phyloP scores from a whole-genome alignment of 2,113 vertebrate genomes.

The Microcebus griseorufus region DNA sequence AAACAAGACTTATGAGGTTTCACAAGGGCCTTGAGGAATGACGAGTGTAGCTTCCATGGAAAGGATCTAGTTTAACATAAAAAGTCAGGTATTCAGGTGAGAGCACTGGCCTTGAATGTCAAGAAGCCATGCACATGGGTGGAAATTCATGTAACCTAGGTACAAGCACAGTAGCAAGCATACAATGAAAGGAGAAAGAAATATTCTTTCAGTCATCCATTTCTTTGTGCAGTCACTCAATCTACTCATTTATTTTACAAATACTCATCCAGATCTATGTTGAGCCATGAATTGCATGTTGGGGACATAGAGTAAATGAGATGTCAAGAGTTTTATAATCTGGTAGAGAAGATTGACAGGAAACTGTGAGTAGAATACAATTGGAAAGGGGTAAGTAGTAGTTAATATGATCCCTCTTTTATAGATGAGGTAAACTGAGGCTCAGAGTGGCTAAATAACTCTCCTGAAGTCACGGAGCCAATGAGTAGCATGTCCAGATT shows the following conservation, averaged over 20 bases:
- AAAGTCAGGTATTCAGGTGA: not conserved
- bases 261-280: not conserved
- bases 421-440: not conserved
- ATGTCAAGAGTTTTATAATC: not conserved
- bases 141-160: not conserved
- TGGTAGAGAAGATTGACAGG: not conserved
- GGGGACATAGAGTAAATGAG: not conserved
- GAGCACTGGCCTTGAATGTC: not conserved
- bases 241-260: not conserved
- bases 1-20: not conserved
- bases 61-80: not conserved
- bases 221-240: not conserved
- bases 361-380: not conserved
- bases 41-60: not conserved
- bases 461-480: not conserved
- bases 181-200: not conserved
- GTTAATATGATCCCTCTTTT: not conserved
- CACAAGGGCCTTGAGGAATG: not conserved
- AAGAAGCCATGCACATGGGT: not conserved
- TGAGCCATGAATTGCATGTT: not conserved
- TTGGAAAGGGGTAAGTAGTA: not conserved
- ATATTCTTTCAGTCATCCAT: not conserved
- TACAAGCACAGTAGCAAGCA: rapidly evolving
- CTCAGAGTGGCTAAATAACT: not conserved
- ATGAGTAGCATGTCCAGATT: not conserved